Conservation (phyloP, 2,113 vertebrate genomes). For the Alaudala cheleensis region DNA sequence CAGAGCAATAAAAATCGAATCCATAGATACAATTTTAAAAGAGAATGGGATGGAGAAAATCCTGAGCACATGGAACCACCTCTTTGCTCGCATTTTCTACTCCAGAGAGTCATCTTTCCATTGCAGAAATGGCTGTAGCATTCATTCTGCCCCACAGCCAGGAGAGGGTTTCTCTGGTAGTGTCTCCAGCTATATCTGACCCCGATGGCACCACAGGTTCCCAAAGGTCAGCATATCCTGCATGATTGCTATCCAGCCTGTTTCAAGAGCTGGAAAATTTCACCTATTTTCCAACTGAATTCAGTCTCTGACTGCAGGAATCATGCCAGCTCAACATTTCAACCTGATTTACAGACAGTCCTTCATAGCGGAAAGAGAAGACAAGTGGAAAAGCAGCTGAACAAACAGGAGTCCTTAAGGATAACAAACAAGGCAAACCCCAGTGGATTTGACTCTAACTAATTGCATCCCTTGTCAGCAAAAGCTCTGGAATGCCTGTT, state of each 20-base stretch:
- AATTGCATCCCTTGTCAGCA: slow-evolving; percentile 5
- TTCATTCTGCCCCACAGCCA: not conserved
- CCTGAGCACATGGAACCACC: not conserved
- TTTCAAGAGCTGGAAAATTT: not conserved
- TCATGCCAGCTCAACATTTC: not conserved
- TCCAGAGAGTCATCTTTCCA: not conserved
- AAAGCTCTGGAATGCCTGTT: not conserved
- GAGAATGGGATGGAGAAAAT: not conserved
- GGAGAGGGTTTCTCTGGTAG: not conserved
- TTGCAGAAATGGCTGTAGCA: not conserved
- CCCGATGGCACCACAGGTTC: rapidly evolving
- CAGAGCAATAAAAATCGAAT: not conserved
- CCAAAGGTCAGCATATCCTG: not conserved
- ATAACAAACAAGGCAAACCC: not conserved
- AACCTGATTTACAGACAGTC: not conserved
- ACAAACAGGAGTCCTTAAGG: not conserved
- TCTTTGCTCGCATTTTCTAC: not conserved
- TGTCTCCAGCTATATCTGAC: not conserved
- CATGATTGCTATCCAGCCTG: not conserved
- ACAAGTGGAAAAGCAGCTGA: slow-evolving; percentile 22
- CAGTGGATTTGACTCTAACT: not conserved
- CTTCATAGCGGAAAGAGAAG: not conserved
- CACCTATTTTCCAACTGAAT: not conserved
- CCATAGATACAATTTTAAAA: not conserved
- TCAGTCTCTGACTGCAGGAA: not conserved